Evolutionary conservation across 2,888 invertebrate species (phyloP).

Genomic region (Acronicta alni): DNA sequence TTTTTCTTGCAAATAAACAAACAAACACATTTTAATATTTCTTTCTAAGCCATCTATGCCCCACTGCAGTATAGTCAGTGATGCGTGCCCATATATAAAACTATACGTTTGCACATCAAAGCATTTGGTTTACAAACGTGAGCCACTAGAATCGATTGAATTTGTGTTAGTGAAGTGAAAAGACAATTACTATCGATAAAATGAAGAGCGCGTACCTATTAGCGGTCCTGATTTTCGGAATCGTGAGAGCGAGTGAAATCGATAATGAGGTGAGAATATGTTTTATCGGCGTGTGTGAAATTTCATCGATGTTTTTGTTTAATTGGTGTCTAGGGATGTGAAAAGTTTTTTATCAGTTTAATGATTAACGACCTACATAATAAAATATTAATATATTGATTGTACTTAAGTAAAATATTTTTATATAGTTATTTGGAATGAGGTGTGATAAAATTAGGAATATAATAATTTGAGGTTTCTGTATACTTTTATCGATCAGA

Average conservation of each 20-base stretch:
- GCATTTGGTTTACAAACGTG: conserved; percentile 77
- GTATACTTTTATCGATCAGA: no score
- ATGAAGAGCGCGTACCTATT: conserved; percentile 80
- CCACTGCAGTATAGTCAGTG: conserved; percentile 72
- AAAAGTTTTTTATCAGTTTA: not conserved
- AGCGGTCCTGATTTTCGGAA: conserved; percentile 79
- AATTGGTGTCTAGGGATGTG: no score
- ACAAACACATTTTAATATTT: conserved; percentile 27
- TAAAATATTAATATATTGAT: no score
- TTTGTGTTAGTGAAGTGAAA: conserved; percentile 79
- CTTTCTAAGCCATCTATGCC: conserved; percentile 53
- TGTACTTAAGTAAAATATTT: no score
- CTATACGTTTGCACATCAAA: conserved; percentile 67
- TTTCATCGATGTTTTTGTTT: not conserved
- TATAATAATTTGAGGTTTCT: no score
- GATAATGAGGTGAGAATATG: conserved; percentile 75
- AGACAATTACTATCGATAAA: conserved; percentile 60
- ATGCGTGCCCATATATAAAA: conserved; percentile 80
- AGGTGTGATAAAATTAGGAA: no score
- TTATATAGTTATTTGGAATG: no score
- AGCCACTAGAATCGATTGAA: conserved; percentile 41
- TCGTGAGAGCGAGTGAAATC: conserved; percentile 78
- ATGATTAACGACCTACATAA: no score
- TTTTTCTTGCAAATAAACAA: conserved; percentile 4
- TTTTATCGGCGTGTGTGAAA: not conserved